phyloP scores from a whole-genome alignment of 2,797 vertebrate genomes.

The Anomalospiza imberbis region DNA sequence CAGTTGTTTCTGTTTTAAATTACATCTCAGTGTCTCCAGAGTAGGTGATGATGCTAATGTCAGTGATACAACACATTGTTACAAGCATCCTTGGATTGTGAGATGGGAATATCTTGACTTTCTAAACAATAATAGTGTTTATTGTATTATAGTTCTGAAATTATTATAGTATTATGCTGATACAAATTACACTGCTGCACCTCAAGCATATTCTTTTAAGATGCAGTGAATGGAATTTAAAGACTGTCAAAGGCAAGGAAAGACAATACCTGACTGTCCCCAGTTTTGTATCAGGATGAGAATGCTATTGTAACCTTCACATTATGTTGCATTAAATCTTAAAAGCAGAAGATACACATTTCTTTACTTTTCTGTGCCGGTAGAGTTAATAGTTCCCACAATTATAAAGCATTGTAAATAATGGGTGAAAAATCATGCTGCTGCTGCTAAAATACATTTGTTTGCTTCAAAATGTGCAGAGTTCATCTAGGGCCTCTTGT shows the following conservation, averaged over 20 bases:
- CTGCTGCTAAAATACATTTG: not conserved
- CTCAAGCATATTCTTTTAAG: not conserved
- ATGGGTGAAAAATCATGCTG: not conserved
- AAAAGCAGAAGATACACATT: not conserved
- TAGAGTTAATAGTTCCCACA: not conserved
- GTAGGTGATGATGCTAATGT: slow-evolving; percentile 27
- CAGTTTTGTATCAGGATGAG: not conserved
- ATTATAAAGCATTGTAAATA: not conserved
- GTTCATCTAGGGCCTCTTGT: not conserved
- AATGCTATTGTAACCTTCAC: not conserved
- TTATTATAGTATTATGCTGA: not conserved
- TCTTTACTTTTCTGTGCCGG: not conserved
- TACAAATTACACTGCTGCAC: not conserved
- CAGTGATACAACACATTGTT: slow-evolving; percentile 40
- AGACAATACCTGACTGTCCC: not conserved
- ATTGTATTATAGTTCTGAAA: slow-evolving; percentile 13
- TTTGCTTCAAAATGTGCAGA: not conserved
- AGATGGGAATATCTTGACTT: slow-evolving; percentile 25
- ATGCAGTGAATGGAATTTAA: not conserved
- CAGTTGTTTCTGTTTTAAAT: slow-evolving; percentile 24
- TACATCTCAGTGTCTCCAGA: not conserved
- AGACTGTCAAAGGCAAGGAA: slow-evolving; percentile 15
- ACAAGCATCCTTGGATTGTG: slow-evolving; percentile 34
- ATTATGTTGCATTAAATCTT: not conserved
- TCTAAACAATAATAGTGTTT: not conserved